Conservation (phyloP, 2,888 invertebrate species). For the Cenopis cana region DNA sequence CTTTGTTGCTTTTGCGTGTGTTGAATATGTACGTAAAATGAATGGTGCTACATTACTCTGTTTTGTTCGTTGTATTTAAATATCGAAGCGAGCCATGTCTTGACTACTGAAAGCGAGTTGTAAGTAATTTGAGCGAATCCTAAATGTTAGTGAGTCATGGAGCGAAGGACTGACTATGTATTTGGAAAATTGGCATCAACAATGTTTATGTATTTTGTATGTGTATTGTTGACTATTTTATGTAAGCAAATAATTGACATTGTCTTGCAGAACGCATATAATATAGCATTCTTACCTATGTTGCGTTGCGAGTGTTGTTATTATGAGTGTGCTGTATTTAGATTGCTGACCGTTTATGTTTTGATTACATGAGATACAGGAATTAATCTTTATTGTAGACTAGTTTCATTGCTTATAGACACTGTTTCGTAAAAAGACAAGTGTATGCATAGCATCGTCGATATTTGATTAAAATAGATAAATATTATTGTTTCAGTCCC, state of each 20-base stretch:
- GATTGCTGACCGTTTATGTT: conserved; percentile 1
- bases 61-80: conserved; percentile 13
- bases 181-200: background rate
- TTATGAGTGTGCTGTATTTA: background rate
- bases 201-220: background rate
- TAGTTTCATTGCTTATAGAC: background rate
- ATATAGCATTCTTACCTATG: background rate
- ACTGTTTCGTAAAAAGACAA: background rate
- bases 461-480: background rate
- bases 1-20: background rate
- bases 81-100: conserved; percentile 19
- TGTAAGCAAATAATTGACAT: background rate
- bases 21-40: conserved; percentile 3
- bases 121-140: conserved; percentile 29
- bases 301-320: background rate
- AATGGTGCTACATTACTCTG: background rate
- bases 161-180: conserved; percentile 11
- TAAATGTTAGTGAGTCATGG: conserved; percentile 36
- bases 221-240: conserved; percentile 10
- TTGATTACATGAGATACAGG: background rate
- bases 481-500: conserved; percentile 86
- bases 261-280: background rate
- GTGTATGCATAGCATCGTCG: background rate
- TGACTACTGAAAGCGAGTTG: conserved; percentile 23
- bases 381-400: background rate